Evolutionary conservation across 2,797 vertebrate genomes (phyloP).

Genomic region (Lacerta bilineata): DNA sequence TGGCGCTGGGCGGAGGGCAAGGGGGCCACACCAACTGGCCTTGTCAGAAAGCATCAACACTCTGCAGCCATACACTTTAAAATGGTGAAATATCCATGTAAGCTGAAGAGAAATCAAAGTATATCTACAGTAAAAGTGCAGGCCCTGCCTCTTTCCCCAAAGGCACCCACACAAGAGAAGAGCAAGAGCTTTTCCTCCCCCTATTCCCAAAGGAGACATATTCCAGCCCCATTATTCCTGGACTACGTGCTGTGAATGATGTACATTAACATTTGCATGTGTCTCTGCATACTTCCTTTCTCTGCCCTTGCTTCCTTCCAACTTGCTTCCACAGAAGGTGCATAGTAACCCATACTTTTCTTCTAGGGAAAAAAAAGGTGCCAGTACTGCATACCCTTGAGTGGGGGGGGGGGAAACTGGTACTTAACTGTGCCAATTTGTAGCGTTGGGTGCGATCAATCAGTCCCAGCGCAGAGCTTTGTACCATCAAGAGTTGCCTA

Average conservation of each 20-base stretch:
- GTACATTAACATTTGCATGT: neutral
- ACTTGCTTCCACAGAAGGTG: neutral
- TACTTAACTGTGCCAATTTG: neutral
- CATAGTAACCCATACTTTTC: too few relatives aligned
- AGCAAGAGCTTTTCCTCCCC: neutral
- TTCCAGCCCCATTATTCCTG: neutral
- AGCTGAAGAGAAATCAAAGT: neutral
- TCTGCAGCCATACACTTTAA: neutral
- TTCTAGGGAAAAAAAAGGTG: too few relatives aligned
- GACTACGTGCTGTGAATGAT: neutral
- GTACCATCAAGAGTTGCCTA: neutral
- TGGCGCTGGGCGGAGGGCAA: conserved; percentile 24
- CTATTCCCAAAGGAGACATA: neutral
- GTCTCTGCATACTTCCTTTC: neutral
- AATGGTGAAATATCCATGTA: neutral
- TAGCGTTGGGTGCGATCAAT: neutral
- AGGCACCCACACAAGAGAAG: neutral
- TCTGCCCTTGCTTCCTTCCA: neutral
- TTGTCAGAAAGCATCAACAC: neutral
- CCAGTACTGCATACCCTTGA: too few relatives aligned
- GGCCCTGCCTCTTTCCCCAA: neutral
- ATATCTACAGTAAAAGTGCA: neutral
- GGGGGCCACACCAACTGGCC: conserved; percentile 11
- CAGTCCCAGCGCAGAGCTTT: neutral
- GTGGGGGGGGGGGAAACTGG: too few relatives aligned